Base-by-base conservation (phyloP, 2,888 invertebrate genomes). In the Lycophotia porphyrea region DNA sequence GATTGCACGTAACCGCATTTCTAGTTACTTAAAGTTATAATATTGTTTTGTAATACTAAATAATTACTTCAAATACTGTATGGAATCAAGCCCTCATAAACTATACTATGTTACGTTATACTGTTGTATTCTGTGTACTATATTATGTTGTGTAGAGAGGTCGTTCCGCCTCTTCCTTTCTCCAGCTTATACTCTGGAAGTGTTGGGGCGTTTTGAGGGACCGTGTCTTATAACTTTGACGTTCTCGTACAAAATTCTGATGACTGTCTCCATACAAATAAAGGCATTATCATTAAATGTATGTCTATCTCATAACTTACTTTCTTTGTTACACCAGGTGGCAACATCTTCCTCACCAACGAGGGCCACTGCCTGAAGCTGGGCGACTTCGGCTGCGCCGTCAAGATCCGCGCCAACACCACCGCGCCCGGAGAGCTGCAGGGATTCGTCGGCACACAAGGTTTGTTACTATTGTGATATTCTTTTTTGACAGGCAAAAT, bases 311-410 rank as follows among this genome's bases (percentile, higher is more conserved):
- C 0, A 21, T 64, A 18, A 68, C 9, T 31, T 3, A 27, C 9
- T 21, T 2, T 1, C 0, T 39, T 1, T 9, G 24, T 39, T 34
- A 55, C 34, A 31, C 0, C 93, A 98, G 98, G 98, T 86, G 99
- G 99, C 71, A 99, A 99, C 95, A 98, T 99, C 87, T 99, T 99
- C 96, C 96, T 99, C 55, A 98, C 99, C 1, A 98, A 98, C 89
- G 98, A 98, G 90, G 98, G 98, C 24, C 98, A 98, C 93, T 98
- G 98, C 90, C 96, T 99, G 83, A 99, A 99, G 95, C 97, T 99
- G 87, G 99, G 99, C 1, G 99, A 99, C 96, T 99, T 99, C 95
- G 99, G 99, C 0, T 99, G 99, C 84, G 99, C 99, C 24, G 98
- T 98, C 1, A 98, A 99, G 96, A 98, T 99, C 87, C 98, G 98